Evolutionary conservation across 2,888 invertebrate genomes (phyloP).

Genomic region (Drosophila monieri): DNA sequence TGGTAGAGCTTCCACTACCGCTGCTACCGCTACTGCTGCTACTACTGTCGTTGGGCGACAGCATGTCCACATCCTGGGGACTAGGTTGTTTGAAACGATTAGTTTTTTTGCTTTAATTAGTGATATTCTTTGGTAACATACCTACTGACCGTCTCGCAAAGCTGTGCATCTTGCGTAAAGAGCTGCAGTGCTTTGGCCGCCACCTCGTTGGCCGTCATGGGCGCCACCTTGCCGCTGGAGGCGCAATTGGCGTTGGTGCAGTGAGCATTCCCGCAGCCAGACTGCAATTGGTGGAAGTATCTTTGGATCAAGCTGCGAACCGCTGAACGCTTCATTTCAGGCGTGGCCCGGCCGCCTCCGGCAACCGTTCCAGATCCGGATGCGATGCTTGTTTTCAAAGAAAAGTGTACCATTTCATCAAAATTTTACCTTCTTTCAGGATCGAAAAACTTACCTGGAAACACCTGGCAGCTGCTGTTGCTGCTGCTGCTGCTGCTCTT

Average conservation of each 20-base stretch:
- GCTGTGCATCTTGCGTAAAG: constrained; percentile 92
- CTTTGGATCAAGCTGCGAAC: constrained; percentile 95
- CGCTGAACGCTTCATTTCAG: constrained; percentile 89
- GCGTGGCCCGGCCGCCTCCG: constrained; percentile 55
- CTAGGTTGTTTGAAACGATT: constrained; percentile 10
- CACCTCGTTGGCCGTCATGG: constrained; percentile 93
- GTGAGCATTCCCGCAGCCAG: constrained; percentile 95
- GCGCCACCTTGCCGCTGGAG: constrained; percentile 92
- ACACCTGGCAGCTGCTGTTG: constrained; percentile 54
- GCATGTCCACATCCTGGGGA: constrained; percentile 71
- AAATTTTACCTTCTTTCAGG: constrained; percentile 33
- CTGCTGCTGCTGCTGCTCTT: constrained; percentile 52
- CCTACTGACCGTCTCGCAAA: constrained; percentile 90
- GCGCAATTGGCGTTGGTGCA: constrained; percentile 95
- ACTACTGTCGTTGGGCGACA: constrained; percentile 72
- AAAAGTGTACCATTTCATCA: background rate
- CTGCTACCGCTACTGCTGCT: constrained; percentile 74
- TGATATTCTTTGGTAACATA: background rate
- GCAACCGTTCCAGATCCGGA: constrained; percentile 56
- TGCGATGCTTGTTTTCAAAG: constrained; percentile 36
- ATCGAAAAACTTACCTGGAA: constrained; percentile 47
- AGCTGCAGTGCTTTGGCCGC: constrained; percentile 95
- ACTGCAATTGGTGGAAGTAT: constrained; percentile 95
- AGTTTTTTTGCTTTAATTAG: background rate
- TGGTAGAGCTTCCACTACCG: constrained; percentile 74